Evolutionary conservation across 2,113 vertebrate species (phyloP).

Genomic region (Marcusenius ussheri): DNA sequence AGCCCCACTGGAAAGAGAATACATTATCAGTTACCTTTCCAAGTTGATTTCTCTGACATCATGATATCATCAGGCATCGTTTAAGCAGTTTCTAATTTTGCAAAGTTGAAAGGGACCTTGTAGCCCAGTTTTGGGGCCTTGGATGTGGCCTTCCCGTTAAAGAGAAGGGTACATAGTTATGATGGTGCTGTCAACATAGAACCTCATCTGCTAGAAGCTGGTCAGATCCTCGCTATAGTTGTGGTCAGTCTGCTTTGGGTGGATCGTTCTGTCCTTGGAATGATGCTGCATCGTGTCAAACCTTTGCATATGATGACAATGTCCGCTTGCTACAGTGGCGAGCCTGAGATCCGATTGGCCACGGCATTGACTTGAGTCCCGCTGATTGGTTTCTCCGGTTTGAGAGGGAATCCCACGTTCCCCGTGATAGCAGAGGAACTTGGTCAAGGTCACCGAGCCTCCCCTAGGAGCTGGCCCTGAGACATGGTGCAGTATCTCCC

Average conservation of each 20-base stretch:
- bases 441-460: slow-evolving; percentile 47
- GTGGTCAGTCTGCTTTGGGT: not conserved
- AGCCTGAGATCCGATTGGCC: not conserved
- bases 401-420: not conserved
- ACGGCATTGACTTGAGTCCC: slow-evolving; percentile 15
- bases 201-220: not conserved
- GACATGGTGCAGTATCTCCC: not conserved
- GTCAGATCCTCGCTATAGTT: not conserved
- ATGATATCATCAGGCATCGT: not conserved
- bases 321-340: not conserved
- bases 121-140: not conserved
- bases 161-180: not conserved
- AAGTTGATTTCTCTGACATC: not conserved
- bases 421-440: slow-evolving; percentile 46
- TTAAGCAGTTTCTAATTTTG: not conserved
- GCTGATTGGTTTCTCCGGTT: not conserved
- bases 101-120: not conserved
- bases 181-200: not conserved
- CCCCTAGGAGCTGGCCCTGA: not conserved
- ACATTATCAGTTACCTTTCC: not conserved
- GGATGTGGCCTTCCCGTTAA: not conserved
- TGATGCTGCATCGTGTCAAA: not conserved
- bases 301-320: not conserved
- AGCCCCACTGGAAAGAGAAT: not conserved
- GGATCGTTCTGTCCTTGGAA: not conserved